Conservation (phyloP, 2,888 invertebrate genomes). For the Tryphoninae sp. region DNA sequence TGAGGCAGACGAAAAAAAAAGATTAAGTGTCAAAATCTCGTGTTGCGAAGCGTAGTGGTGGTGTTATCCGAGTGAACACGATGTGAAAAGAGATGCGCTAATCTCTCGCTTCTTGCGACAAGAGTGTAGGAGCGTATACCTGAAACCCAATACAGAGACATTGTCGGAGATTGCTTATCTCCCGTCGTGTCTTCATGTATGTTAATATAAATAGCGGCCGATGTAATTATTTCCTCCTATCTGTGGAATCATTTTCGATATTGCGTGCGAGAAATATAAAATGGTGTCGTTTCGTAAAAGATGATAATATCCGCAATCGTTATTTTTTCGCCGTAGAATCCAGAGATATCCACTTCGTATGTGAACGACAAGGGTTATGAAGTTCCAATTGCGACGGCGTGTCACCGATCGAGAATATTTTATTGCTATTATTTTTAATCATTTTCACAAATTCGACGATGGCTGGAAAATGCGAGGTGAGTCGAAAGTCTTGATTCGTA, state of each 20-base stretch:
- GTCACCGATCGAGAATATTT: constrained; percentile 48
- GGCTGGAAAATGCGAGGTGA: constrained; percentile 62
- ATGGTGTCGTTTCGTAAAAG: neutral
- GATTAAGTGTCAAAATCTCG: constrained; percentile 40
- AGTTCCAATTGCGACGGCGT: constrained; percentile 55
- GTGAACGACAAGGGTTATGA: constrained; percentile 57
- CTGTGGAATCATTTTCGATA: neutral
- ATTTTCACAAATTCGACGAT: constrained; percentile 32
- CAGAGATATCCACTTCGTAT: constrained; percentile 6
- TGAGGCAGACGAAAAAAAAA: constrained; percentile 14
- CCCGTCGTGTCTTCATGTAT: constrained; percentile 22
- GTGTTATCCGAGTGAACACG: constrained; percentile 7
- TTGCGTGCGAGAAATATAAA: neutral
- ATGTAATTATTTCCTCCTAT: constrained; percentile 27
- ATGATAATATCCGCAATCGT: neutral
- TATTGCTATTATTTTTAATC: constrained; percentile 48
- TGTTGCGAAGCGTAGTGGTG: constrained; percentile 3
- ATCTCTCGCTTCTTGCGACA: constrained; percentile 17
- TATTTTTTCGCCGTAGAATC: neutral
- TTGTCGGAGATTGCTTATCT: constrained; percentile 40
- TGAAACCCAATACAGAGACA: neutral
- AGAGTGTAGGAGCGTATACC: neutral
- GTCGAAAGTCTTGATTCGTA: neutral
- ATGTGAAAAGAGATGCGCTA: constrained; percentile 35
- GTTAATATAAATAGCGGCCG: constrained; percentile 11